Percentiles rank a stretch among this genome's conserved stretches.
Conservation (phyloP, 2,797 vertebrate species). For the Tolypeutes matacus region DNA sequence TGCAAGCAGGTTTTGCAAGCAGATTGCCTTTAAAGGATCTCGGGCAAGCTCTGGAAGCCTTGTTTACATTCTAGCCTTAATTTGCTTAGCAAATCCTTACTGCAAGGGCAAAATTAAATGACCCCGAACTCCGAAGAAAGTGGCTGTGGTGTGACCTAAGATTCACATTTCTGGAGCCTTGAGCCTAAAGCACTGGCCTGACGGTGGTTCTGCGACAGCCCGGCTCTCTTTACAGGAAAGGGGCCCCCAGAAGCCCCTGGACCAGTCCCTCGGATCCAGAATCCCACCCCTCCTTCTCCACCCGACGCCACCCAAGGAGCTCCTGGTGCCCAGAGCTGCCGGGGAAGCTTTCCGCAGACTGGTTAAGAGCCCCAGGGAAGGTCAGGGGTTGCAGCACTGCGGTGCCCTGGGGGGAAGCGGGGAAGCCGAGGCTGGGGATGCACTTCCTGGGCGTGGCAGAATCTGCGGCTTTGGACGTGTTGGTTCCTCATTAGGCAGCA, state of each 20-base stretch:
- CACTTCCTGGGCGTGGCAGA: constrained; percentile 70
- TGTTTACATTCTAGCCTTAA: constrained; percentile 69
- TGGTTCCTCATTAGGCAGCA: constrained; percentile 58
- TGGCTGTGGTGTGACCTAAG: constrained; percentile 11
- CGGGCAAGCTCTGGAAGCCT: constrained; percentile 42
- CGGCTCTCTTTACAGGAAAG: neutral
- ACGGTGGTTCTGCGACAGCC: neutral
- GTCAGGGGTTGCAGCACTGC: constrained; percentile 51
- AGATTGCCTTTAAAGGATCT: constrained; percentile 46
- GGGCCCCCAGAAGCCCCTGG: neutral
- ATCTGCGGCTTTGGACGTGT: constrained; percentile 73
- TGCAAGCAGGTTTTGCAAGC: constrained; percentile 64
- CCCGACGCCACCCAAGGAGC: neutral
- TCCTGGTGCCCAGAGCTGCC: neutral
- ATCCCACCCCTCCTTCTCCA: neutral
- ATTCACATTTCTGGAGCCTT: constrained; percentile 31
- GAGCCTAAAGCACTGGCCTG: neutral
- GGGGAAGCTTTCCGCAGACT: neutral
- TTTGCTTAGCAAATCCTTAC: constrained; percentile 73
- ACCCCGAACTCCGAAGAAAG: constrained; percentile 58
- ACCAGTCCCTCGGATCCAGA: neutral
- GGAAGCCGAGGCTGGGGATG: constrained; percentile 45
- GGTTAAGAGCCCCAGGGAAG: neutral
- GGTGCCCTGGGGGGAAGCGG: neutral
- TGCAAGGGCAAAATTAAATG: constrained; percentile 68